Evolutionary conservation across 2,797 vertebrate genomes (phyloP).

Genomic region (Mycteria americana): DNA sequence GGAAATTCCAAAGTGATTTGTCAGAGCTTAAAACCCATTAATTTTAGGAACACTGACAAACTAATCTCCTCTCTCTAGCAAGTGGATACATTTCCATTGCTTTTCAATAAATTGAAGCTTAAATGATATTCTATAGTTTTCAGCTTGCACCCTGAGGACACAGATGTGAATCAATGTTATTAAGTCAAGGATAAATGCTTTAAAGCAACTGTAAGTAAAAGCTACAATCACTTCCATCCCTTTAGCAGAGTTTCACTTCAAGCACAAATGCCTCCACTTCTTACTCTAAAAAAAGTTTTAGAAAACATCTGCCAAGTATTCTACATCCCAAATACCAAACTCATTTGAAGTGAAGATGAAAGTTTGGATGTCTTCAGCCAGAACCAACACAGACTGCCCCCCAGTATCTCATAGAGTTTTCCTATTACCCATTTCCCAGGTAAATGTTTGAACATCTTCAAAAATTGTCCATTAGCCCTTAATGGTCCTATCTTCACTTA

Average conservation of each 20-base stretch:
- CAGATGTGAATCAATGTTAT: not conserved
- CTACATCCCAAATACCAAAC: not conserved
- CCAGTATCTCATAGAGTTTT: not conserved
- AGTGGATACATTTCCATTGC: not conserved
- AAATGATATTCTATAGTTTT: not conserved
- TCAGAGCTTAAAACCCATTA: constrained; percentile 1
- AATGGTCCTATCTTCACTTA: not conserved
- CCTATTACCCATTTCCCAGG: not conserved
- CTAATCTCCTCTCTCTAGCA: not conserved
- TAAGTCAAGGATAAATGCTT: not conserved
- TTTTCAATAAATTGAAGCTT: not conserved
- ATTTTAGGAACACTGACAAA: not conserved
- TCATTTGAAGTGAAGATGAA: not conserved
- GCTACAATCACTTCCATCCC: not conserved
- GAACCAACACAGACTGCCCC: not conserved
- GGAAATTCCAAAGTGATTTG: constrained; percentile 23
- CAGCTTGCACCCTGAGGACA: not conserved
- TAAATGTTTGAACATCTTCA: not conserved
- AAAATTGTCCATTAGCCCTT: not conserved
- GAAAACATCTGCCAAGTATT: not conserved
- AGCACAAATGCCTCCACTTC: not conserved
- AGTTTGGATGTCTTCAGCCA: not conserved
- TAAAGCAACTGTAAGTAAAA: not conserved
- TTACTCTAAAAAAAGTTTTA: not conserved
- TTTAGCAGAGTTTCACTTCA: not conserved